Base-by-base conservation (phyloP, 2,888 invertebrate genomes). In the Synergus itoensis region DNA sequence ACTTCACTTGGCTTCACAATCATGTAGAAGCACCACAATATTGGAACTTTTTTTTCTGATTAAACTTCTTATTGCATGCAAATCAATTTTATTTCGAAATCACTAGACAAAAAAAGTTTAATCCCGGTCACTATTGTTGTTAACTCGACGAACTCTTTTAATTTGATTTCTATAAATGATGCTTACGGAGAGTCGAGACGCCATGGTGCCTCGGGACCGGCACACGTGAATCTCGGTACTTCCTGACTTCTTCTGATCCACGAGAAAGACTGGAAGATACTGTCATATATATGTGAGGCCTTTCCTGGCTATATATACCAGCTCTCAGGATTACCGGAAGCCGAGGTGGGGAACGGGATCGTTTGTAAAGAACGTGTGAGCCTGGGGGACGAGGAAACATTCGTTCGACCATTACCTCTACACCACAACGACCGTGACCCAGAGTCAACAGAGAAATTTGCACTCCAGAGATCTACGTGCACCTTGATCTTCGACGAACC, bases 251-350 rank as follows among this genome's bases (percentile, higher is more conserved):
- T 76, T 80, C 77, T 83, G 84, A 79, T 80, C 81, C 82, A 83
- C 69, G 28, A 73, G 69, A 53, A 48, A 45, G 69, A 36, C 83
- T 82, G 84, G 83, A 83, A 87, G 84, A 88, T 86, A 91, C 91
- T 91, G 90, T 89, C 87, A 90, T 89, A 90, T 89, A 90, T 89
- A 90, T 88, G 87, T 87, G 82, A 84, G 85, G 81, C 83, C 84
- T 82, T 83, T 80, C 86, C 86, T 86, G 84, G 84, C 87, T 91
- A 88, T 92, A 91, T 84, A 84, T 81, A 81, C 82, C 43, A 36
- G 64, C 81, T 80, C 77, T 81, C 77, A 82, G 81, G 80, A 82
- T 82, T 81, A 69, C 81, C 83, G 82, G 83, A 84, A 84, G 83
- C 62, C 82, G 79, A 82, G 82, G 84, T 82, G 84, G 84, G 84